These are phyloP conservation scores for Acrossocheilus fasciatus DNA, from an alignment of 2,797 vertebrate genomes.

Conservation along the genomic window DNA sequence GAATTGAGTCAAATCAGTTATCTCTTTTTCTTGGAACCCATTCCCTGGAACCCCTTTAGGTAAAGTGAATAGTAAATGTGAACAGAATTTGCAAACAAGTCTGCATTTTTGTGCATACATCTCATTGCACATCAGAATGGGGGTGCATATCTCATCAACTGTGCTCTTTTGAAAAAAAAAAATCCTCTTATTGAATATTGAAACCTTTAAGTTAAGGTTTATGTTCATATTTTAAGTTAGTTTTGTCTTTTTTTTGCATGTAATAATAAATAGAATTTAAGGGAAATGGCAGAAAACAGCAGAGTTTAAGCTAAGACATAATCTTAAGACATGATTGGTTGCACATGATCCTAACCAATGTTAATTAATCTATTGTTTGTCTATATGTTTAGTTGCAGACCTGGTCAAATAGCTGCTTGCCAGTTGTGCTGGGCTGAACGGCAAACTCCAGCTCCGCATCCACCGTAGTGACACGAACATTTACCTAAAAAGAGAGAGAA, in stretches of 20 bases:
- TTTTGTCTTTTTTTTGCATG: background rate
- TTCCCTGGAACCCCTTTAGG: background rate
- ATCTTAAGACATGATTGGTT: too few relatives aligned
- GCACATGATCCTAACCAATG: background rate
- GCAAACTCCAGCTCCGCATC: constrained; percentile 98
- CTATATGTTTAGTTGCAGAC: constrained; percentile 69
- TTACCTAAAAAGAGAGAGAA: constrained; percentile 81
- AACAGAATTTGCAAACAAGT: background rate
- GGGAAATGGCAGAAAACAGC: background rate
- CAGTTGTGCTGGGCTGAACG: constrained; percentile 94
- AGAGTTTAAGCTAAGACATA: background rate
- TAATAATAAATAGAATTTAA: background rate
- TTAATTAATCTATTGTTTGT: background rate
- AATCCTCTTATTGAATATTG: background rate
- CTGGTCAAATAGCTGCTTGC: constrained; percentile 98
- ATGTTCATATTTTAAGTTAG: background rate
- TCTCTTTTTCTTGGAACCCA: background rate
- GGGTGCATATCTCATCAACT: background rate
- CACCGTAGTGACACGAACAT: constrained; percentile 96
- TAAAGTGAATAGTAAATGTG: background rate
- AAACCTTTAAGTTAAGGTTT: background rate
- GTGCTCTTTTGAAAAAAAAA: background rate
- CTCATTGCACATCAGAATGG: background rate
- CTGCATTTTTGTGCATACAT: background rate
- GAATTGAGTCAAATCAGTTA: background rate